phyloP scores from a whole-genome alignment of 2,797 vertebrate species.

The Sebastes wilsoni region DNA sequence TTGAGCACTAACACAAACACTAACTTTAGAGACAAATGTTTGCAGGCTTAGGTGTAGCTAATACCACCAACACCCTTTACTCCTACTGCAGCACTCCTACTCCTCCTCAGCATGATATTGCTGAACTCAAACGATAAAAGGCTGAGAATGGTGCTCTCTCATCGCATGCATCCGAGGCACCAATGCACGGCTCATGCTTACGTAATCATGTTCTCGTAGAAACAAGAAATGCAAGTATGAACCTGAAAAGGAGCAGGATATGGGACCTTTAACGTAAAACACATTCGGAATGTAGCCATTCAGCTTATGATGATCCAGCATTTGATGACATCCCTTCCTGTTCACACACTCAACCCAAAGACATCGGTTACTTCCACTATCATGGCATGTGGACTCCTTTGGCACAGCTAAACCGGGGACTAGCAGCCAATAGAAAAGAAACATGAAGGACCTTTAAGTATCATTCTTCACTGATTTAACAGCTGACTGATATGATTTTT shows the following conservation, averaged over 20 bases:
- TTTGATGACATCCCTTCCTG: background rate
- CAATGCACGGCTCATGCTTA: background rate
- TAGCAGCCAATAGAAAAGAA: background rate
- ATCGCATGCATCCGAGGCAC: background rate
- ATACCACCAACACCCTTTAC: background rate
- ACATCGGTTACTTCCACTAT: background rate
- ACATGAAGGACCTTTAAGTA: background rate
- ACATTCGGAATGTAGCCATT: background rate
- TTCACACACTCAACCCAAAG: background rate
- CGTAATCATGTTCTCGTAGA: no score
- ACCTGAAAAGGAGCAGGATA: no score
- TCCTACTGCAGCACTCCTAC: background rate
- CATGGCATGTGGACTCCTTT: background rate
- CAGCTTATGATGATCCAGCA: background rate
- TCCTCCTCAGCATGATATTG: background rate
- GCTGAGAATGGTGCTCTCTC: background rate
- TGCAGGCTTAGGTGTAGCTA: background rate
- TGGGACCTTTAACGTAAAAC: background rate
- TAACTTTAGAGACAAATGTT: background rate
- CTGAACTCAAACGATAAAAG: background rate
- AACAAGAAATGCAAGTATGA: no score
- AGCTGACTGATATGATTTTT: background rate
- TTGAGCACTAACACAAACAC: background rate
- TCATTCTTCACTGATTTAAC: background rate
- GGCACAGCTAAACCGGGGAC: background rate